Evolutionary conservation across 2,888 invertebrate species (phyloP), one percentile per base, ranked within the genome.

Genomic region (Chrysotoxum bicinctum): DNA sequence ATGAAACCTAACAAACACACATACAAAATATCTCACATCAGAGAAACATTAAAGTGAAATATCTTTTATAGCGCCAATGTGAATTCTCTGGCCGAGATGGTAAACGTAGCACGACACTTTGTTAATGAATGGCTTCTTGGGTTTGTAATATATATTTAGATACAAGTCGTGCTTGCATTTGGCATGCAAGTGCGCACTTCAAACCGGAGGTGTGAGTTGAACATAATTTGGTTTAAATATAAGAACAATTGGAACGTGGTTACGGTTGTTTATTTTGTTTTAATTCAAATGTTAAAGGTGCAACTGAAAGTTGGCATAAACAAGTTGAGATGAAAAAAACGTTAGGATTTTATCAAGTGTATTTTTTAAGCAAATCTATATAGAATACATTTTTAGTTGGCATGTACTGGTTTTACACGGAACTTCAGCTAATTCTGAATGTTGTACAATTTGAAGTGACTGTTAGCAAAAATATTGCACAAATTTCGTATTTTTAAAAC

Each of bases 171-270:
- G 50, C 50, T 58, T 66, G 56, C 64, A 52, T 62, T 74, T 69
- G 73, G 62, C 77, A 78, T 83, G 68, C 73, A 83, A 83, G 69
- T 83, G 77, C 19, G 40, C 79, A 74, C 23, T 56, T 19, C 30
- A 21, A 43, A 40, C 23, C 12, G 14, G 23, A 58, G 70, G 52
- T 43, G 64, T 69, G 64, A 68, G 54, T 62, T 62, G 23, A 68
- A 60, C 58, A 23, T 70, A 70, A 75, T 64, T 58, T 52, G 70
- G 32, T 76, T 75, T 58, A 14, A 58, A 54, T 30, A 54, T 30
- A 58, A 64, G 54, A 50, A 58, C 23, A 72, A 66, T 66, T 58
- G 76, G 66, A 76, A 40, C 48, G 40, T 37, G 8, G 6, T 58
- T n/a, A 66, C 19, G 12, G 21, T 37, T 35, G 14, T 35, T 16